A percentile compares a stretch with the other conserved stretches of the same genome.
phyloP scores from a whole-genome alignment of 2,113 vertebrate species.

The Dicentrarchus labrax region DNA sequence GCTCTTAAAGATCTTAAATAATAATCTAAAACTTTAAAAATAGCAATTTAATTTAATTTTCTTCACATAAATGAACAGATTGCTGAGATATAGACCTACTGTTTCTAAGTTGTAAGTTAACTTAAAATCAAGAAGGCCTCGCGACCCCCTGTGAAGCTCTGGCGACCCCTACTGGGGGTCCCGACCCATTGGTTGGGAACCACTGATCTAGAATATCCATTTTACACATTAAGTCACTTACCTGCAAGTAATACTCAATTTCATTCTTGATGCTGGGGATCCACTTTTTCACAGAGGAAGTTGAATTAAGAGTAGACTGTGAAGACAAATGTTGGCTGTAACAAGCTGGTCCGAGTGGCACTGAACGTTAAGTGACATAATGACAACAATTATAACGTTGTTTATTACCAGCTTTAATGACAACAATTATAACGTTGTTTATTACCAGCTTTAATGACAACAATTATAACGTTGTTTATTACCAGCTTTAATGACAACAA shows the following conservation, averaged over 20 bases:
- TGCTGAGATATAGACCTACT: too few relatives aligned
- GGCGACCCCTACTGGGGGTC: too few relatives aligned
- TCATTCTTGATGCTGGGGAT: conserved; percentile 87
- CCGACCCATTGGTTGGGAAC: too few relatives aligned
- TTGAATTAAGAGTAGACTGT: conserved; percentile 82
- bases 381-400: not conserved
- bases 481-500: conserved; percentile 85
- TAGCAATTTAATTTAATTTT: too few relatives aligned
- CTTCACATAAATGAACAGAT: too few relatives aligned
- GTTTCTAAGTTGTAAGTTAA: too few relatives aligned
- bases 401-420: conserved; percentile 84
- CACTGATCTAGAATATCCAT: too few relatives aligned
- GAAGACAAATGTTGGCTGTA: not conserved
- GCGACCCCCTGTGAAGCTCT: too few relatives aligned
- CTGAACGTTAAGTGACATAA: not conserved
- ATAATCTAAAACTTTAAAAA: too few relatives aligned
- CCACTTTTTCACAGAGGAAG: conserved; percentile 85
- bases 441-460: conserved; percentile 87
- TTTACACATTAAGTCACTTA: conserved; percentile 33
- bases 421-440: not conserved
- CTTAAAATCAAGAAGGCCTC: too few relatives aligned
- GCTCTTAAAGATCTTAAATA: too few relatives aligned
- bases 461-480: conserved; percentile 27
- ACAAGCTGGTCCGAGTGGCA: not conserved
- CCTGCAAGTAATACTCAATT: conserved; percentile 87